Percentiles rank a stretch among this genome's conserved stretches.
phyloP scores from a whole-genome alignment of 2,888 invertebrate genomes.

The Andrena marginata region DNA sequence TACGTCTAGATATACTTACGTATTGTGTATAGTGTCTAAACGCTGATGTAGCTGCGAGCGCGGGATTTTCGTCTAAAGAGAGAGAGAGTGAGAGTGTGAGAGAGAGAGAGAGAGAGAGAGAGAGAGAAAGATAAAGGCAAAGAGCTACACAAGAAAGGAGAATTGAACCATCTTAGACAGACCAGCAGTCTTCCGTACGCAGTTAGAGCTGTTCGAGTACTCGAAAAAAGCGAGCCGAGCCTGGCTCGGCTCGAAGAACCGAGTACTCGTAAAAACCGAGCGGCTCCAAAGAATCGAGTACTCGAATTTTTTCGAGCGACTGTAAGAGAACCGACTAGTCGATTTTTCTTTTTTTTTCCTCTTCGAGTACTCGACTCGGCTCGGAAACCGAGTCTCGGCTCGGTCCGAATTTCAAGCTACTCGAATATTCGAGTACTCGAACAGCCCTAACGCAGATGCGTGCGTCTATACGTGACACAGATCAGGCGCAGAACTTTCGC shows the following conservation, averaged over 20 bases:
- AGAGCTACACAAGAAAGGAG: conserved; percentile 42
- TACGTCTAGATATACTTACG: conserved; percentile 77
- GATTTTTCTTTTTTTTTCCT: no score
- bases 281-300: no score
- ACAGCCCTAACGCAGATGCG: conserved; percentile 48
- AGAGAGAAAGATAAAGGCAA: background rate
- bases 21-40: conserved; percentile 78
- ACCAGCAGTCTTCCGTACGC: conserved; percentile 51
- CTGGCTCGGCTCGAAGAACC: no score
- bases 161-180: conserved; percentile 44
- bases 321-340: no score
- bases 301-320: no score
- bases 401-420: no score
- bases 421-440: no score
- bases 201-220: no score
- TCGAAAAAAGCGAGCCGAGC: no score
- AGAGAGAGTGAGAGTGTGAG: conserved; percentile 9
- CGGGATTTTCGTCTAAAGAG: conserved; percentile 62
- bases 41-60: conserved; percentile 75
- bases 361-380: no score
- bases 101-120: background rate
- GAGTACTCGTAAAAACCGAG: no score
- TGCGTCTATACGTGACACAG: conserved; percentile 32
- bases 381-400: no score
- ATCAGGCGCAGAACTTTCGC: conserved; percentile 28